Evolutionary conservation across 2,888 invertebrate species (phyloP).

Genomic region (Branchellion lobata): DNA sequence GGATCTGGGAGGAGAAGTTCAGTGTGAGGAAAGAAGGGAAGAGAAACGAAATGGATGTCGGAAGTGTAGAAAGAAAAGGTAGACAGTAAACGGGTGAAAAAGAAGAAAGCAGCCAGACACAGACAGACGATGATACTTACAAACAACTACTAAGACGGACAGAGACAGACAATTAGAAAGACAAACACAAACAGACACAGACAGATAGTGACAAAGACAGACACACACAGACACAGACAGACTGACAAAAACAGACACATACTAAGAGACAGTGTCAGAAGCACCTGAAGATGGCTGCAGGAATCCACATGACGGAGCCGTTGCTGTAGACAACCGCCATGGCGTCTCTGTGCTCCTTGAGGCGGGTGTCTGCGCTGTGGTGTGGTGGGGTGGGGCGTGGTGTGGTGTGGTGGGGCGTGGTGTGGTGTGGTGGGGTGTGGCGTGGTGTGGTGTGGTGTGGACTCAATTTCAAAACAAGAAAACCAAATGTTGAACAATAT

Average conservation of each 20-base stretch:
- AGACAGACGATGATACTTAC: background rate
- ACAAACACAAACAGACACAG: conserved; percentile 1
- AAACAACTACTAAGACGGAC: background rate
- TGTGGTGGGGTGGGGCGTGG: too few relatives aligned
- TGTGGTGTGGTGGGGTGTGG: too few relatives aligned
- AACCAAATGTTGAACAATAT: too few relatives aligned
- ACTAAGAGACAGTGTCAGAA: background rate
- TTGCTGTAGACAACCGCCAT: conserved; percentile 56
- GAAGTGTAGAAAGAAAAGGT: too few relatives aligned
- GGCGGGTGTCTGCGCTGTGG: conserved; percentile 60
- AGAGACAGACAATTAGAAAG: background rate
- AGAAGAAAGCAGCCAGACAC: background rate
- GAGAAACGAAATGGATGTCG: too few relatives aligned
- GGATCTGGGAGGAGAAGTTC: conserved; percentile 51
- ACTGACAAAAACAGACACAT: too few relatives aligned
- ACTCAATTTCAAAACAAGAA: too few relatives aligned
- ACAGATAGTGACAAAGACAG: too few relatives aligned
- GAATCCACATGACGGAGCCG: conserved; percentile 58
- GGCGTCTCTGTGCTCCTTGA: conserved; percentile 61
- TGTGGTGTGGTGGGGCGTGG: too few relatives aligned
- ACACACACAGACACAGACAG: background rate
- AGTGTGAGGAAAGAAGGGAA: too few relatives aligned
- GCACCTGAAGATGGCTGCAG: conserved; percentile 58
- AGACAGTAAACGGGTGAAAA: background rate
- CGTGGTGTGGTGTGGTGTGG: background rate